Evolutionary conservation across 2,113 vertebrate species (phyloP).

Genomic region (Tachuris rubrigastra): DNA sequence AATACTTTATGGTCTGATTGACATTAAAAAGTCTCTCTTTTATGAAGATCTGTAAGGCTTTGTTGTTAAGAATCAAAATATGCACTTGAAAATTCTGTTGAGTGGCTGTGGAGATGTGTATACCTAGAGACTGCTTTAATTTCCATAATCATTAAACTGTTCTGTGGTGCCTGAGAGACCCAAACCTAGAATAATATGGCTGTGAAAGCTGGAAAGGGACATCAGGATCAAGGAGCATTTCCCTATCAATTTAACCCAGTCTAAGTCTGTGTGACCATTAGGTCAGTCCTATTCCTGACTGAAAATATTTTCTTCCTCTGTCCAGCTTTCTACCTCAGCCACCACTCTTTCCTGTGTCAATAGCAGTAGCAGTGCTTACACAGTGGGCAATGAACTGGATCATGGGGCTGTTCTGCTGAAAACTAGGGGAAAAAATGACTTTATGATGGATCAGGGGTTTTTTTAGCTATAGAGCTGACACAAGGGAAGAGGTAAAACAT

Average conservation of each 20-base stretch:
- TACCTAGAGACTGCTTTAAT: constrained; percentile 9
- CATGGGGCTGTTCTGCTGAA: background rate
- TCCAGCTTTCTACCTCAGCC: background rate
- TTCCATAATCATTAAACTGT: constrained; percentile 7
- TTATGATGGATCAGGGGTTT: background rate
- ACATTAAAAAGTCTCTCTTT: background rate
- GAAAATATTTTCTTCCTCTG: background rate
- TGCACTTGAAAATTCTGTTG: constrained; percentile 2
- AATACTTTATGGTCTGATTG: background rate
- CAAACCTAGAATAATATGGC: background rate
- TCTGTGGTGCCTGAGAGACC: background rate
- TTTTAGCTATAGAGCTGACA: background rate
- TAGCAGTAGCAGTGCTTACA: background rate
- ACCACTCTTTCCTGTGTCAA: background rate
- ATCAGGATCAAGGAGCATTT: background rate
- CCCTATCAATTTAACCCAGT: background rate
- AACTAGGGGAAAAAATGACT: background rate
- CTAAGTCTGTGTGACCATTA: background rate
- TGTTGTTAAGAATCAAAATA: constrained; percentile 11
- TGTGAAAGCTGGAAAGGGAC: background rate
- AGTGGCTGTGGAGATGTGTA: background rate
- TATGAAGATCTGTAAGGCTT: background rate
- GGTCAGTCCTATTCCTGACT: background rate
- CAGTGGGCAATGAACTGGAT: rapidly evolving
- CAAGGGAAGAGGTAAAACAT: background rate